phyloP scores from a whole-genome alignment of 2,888 invertebrate species.

The Subacronicta megacephala region DNA sequence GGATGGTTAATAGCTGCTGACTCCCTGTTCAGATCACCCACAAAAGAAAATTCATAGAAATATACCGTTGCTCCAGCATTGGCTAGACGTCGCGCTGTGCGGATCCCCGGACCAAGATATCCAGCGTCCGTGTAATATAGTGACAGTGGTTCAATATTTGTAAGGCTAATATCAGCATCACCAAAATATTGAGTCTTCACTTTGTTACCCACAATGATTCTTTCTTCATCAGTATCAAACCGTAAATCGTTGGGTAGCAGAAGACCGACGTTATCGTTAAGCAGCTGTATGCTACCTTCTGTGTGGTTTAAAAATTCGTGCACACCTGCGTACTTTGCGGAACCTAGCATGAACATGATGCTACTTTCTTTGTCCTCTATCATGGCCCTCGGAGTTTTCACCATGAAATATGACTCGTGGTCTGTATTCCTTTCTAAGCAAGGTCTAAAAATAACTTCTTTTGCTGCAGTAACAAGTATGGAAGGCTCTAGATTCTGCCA shows the following conservation, averaged over 20 bases:
- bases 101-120: slow-evolving; percentile 72
- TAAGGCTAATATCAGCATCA: slow-evolving; percentile 57
- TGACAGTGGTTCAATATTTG: slow-evolving; percentile 60
- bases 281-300: slow-evolving; percentile 53
- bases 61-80: slow-evolving; percentile 81
- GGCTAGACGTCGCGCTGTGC: slow-evolving; percentile 69
- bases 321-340: slow-evolving; percentile 73
- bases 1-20: slow-evolving; percentile 75
- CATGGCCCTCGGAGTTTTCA: slow-evolving; percentile 69
- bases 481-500: slow-evolving; percentile 53
- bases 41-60: slow-evolving; percentile 89
- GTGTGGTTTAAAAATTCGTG: slow-evolving; percentile 67
- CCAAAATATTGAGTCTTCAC: slow-evolving; percentile 73
- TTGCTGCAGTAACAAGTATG: slow-evolving; percentile 60
- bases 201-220: slow-evolving; percentile 48
- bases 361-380: slow-evolving; percentile 59
- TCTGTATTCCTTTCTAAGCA: slow-evolving; percentile 66
- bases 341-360: slow-evolving; percentile 73
- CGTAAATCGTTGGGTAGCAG: slow-evolving; percentile 74
- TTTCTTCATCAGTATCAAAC: slow-evolving; percentile 60
- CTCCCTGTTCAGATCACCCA: slow-evolving; percentile 83
- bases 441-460: slow-evolving; percentile 65
- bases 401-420: slow-evolving; percentile 62
- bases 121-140: slow-evolving; percentile 72
- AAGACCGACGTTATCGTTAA: slow-evolving; percentile 63